Conservation (phyloP, 2,888 invertebrate genomes). For the Pseudeuparius sepicola region DNA sequence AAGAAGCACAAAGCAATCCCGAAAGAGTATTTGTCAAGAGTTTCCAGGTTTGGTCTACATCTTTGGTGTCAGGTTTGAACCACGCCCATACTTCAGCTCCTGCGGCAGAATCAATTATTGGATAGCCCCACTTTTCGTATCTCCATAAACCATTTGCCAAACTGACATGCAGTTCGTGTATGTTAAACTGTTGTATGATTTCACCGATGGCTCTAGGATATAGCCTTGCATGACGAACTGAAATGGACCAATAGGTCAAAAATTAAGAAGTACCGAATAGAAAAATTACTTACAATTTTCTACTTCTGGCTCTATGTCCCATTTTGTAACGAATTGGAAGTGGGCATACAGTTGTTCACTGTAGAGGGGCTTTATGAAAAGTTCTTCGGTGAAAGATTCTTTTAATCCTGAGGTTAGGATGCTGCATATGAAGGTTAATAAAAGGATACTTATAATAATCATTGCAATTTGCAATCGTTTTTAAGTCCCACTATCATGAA, state of each 20-base stretch:
- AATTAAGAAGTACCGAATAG: no score
- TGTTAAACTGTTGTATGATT: constrained; percentile 70
- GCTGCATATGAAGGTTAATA: no score
- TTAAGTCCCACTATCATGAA: no score
- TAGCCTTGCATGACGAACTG: constrained; percentile 74
- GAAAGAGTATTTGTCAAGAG: constrained; percentile 83
- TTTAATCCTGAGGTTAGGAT: no score
- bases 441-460: no score
- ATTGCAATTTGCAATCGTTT: no score
- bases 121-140: constrained; percentile 90
- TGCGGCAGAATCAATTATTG: constrained; percentile 77
- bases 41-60: constrained; percentile 80
- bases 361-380: constrained; percentile 74
- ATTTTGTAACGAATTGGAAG: constrained; percentile 83
- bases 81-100: constrained; percentile 93
- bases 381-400: constrained; percentile 81
- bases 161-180: constrained; percentile 84
- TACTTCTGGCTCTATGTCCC: constrained; percentile 48
- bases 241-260: constrained; percentile 29
- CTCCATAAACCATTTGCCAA: constrained; percentile 93
- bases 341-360: constrained; percentile 79
- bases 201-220: constrained; percentile 86
- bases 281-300: constrained; percentile 47
- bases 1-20: constrained; percentile 90
- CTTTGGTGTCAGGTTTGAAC: constrained; percentile 60